Evolutionary conservation across 2,888 invertebrate genomes (phyloP).

Genomic region (Falcaria lacertinaria): DNA sequence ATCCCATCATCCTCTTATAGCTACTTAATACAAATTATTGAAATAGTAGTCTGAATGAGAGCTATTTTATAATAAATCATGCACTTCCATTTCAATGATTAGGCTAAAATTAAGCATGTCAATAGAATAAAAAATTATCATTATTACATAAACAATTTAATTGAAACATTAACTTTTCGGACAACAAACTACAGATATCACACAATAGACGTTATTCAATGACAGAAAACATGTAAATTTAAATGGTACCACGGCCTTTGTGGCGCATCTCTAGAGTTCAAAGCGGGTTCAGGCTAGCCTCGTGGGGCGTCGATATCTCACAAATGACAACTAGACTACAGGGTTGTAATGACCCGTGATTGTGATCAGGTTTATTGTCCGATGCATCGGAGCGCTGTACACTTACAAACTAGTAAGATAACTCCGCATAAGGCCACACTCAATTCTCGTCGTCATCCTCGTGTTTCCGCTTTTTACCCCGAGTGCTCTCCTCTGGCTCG

Average conservation of each 20-base stretch:
- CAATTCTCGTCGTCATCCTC: slow-evolving; percentile 78
- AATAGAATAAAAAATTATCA: slow-evolving; percentile 69
- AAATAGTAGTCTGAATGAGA: slow-evolving; percentile 59
- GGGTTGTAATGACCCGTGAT: slow-evolving; percentile 44
- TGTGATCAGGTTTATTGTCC: slow-evolving; percentile 69
- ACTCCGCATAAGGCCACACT: slow-evolving; percentile 73
- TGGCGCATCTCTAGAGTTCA: slow-evolving; percentile 28
- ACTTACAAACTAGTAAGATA: slow-evolving; percentile 76
- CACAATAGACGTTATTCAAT: slow-evolving; percentile 58
- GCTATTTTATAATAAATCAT: slow-evolving; percentile 65
- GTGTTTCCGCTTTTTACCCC: slow-evolving; percentile 81
- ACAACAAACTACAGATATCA: slow-evolving; percentile 75
- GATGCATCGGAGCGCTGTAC: slow-evolving; percentile 75
- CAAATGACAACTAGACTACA: slow-evolving; percentile 60
- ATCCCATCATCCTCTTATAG: slow-evolving; percentile 48
- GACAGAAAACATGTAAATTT: slow-evolving; percentile 44
- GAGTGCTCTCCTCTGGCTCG: slow-evolving; percentile 74
- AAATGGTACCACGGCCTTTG: slow-evolving; percentile 25
- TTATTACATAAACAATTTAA: slow-evolving; percentile 77
- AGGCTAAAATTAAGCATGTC: slow-evolving; percentile 74
- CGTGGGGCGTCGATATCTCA: slow-evolving; percentile 45
- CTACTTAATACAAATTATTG: slow-evolving; percentile 59
- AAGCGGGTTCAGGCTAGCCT: slow-evolving; percentile 36
- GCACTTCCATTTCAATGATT: slow-evolving; percentile 69
- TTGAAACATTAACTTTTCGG: slow-evolving; percentile 72